These are phyloP conservation scores for Caradrina kadenii DNA, from an alignment of 2,888 invertebrate genomes.

Conservation along the genomic window DNA sequence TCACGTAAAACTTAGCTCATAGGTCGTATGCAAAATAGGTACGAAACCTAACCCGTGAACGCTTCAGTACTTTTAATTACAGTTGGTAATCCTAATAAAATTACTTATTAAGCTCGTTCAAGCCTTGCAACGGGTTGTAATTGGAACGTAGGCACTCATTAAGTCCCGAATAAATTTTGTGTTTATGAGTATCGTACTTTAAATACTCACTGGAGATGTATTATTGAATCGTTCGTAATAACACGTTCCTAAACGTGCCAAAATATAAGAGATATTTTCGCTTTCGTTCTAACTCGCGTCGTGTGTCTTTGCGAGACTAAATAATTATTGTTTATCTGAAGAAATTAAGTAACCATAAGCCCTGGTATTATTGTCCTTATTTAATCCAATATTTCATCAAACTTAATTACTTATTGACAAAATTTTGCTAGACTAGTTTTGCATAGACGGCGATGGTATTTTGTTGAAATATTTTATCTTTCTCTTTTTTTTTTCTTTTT, in stretches of 20 bases:
- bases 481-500: no score
- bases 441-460: no score
- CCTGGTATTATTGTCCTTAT: no score
- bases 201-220: constrained; percentile 35
- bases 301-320: no score
- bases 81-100: constrained; percentile 55
- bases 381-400: no score
- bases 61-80: constrained; percentile 56
- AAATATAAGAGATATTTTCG: not conserved
- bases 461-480: no score
- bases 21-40: constrained; percentile 31
- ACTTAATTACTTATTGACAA: no score
- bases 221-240: constrained; percentile 24
- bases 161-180: constrained; percentile 53
- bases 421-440: no score
- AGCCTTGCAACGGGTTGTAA: constrained; percentile 51
- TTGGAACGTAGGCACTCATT: constrained; percentile 51
- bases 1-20: constrained; percentile 6
- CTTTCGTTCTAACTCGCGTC: no score
- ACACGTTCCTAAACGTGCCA: not conserved
- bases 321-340: no score
- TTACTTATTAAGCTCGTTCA: constrained; percentile 53
- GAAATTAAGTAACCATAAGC: no score
- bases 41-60: constrained; percentile 18
- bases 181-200: constrained; percentile 55